Base-by-base conservation (phyloP, 2,888 invertebrate species). In the Conomelus anceps region DNA sequence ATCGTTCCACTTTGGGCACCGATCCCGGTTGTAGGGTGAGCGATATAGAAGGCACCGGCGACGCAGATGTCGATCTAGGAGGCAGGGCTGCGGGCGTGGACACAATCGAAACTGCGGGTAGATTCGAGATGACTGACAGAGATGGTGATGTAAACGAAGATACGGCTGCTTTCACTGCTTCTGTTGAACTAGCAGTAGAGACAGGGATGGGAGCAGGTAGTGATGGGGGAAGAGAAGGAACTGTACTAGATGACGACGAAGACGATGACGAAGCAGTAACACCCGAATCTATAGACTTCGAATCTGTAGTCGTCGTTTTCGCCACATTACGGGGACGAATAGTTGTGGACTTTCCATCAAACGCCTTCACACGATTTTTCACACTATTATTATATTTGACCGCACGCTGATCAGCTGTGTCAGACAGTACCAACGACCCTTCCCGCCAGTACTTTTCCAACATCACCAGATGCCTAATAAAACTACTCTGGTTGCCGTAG, bases 401-500 rank as follows among this genome's bases (percentile, higher is more conserved):
- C 0, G 97, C 97, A 91, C 96, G 96, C 0, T 96, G 95, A 20
- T 96, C 95, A 0, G 97, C 97, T 90, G 95, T 96, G 3, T 96
- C 95, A 0, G 97, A 95, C 20, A 97, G 92, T 0, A 97, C 94
- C 87, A 98, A 93, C 92, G 97, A 97, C 0, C 97, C 97, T 91
- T 96, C 96, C 89, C 97, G 94, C 92, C 96, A 97, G 93, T 97
- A 97, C 92, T 97, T 97, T 91, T 98, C 98, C 91, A 98, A 92
- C 7, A 97, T 93, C 88, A 97, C 96, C 63, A 98, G 93, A 93
- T 98, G 98, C 9, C 97, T 94, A 0, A 98, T 93, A 92, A 98
- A 98, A 91, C 97, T 97, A 85, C 97, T 97, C 92, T 97, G 97
- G 93, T 97, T 97, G 3, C 97, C 98, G 91, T 98, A 98, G 0